Evolutionary conservation across 2,888 invertebrate species (phyloP).

Genomic region (Cryptus viduatorius): DNA sequence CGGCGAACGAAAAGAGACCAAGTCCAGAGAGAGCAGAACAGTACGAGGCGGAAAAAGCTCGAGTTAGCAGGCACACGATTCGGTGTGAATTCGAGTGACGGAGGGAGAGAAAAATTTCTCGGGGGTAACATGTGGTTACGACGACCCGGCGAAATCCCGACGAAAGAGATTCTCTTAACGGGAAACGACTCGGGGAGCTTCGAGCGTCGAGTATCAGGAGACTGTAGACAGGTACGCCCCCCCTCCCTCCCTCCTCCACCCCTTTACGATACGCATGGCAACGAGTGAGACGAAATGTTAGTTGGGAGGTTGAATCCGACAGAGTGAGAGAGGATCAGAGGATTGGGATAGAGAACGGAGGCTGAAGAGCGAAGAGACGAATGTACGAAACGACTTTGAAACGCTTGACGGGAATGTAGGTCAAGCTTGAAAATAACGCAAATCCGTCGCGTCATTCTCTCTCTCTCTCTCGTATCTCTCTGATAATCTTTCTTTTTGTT

Average conservation of each 20-base stretch:
- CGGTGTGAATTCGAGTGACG: background rate
- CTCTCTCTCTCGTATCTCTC: conserved; percentile 35
- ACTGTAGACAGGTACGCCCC: conserved; percentile 20
- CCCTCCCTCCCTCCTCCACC: too few species aligned
- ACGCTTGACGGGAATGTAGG: conserved; percentile 72
- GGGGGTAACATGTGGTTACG: conserved; percentile 51
- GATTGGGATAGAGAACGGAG: conserved; percentile 1
- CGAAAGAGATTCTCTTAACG: conserved; percentile 61
- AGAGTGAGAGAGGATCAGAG: background rate
- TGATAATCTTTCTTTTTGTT: conserved; percentile 42
- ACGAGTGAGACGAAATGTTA: background rate
- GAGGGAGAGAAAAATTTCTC: conserved; percentile 37
- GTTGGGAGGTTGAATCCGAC: background rate
- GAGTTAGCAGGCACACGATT: conserved; percentile 19
- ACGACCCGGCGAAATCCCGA: conserved; percentile 24
- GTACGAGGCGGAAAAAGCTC: conserved; percentile 32
- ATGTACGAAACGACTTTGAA: conserved; percentile 47
- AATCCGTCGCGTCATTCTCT: conserved; percentile 70
- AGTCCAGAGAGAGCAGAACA: background rate
- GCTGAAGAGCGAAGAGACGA: background rate
- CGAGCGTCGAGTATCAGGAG: conserved; percentile 46
- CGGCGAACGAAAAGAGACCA: background rate
- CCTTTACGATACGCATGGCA: background rate
- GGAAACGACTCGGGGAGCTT: conserved; percentile 50
- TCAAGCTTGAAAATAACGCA: conserved; percentile 75